Evolutionary conservation across 2,113 vertebrate genomes (phyloP).

Genomic region (Paradoxurus hermaphroditus): DNA sequence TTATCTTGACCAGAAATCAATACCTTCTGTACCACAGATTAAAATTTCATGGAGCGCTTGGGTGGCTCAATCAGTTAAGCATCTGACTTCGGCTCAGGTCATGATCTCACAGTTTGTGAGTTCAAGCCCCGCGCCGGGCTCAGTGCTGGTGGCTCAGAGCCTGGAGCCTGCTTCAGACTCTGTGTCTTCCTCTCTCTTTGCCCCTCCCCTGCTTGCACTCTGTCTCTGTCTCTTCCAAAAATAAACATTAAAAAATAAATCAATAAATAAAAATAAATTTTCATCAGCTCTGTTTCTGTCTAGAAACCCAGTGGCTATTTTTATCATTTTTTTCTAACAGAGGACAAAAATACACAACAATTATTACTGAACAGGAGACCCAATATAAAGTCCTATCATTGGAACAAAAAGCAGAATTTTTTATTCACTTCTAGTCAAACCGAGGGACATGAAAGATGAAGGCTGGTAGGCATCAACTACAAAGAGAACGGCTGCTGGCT

Average conservation of each 20-base stretch:
- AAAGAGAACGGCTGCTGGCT: background rate
- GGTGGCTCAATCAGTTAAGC: too few relatives aligned
- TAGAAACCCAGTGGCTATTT: background rate
- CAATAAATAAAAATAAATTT: background rate
- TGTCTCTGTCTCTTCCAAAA: too few relatives aligned
- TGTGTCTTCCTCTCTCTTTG: too few relatives aligned
- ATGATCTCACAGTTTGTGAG: too few relatives aligned
- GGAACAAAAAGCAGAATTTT: slow-evolving; percentile 1
- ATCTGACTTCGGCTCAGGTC: too few relatives aligned
- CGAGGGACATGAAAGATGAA: background rate
- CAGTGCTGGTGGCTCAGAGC: too few relatives aligned
- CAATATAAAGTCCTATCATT: background rate
- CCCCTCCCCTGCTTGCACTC: too few relatives aligned
- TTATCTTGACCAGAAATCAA: background rate
- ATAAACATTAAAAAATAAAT: too few relatives aligned
- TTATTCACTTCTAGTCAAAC: background rate
- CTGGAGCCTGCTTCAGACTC: too few relatives aligned
- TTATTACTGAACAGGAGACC: background rate
- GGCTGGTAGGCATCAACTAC: too few relatives aligned
- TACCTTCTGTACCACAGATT: background rate
- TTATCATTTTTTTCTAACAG: background rate
- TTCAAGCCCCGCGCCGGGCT: too few relatives aligned
- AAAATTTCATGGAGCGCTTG: background rate
- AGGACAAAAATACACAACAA: background rate
- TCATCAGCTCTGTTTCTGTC: background rate